A percentile compares a stretch with the other conserved stretches of the same genome.
Conservation (phyloP, 1,140 invertebrate species). For the Babylonia areolata region DNA sequence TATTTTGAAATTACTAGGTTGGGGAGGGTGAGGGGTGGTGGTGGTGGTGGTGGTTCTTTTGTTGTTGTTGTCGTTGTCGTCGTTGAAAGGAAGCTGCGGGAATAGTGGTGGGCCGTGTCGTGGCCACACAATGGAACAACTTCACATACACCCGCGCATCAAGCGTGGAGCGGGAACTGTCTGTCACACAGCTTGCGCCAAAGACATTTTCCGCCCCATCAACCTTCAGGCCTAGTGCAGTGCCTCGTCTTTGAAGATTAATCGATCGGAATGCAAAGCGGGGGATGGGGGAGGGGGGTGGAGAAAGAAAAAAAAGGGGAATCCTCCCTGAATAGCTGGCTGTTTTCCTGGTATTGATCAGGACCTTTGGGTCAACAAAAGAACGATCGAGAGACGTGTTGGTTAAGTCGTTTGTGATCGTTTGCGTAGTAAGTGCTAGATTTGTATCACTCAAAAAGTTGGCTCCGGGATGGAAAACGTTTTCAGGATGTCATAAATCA, state of each 20-base stretch:
- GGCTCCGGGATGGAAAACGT: too few species aligned
- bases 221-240: neutral
- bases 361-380: neutral
- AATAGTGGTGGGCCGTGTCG: neutral
- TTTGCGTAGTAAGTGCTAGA: too few species aligned
- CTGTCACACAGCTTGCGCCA: constrained; percentile 4
- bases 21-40: neutral
- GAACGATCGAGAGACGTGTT: neutral
- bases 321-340: neutral
- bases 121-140: neutral
- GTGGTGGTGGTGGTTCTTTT: neutral
- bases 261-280: neutral
- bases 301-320: too few species aligned
- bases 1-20: constrained; percentile 30
- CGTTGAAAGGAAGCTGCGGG: neutral
- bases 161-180: neutral
- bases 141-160: neutral
- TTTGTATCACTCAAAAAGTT: too few species aligned
- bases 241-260: neutral
- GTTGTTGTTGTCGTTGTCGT: too few species aligned
- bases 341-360: neutral
- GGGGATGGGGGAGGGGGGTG: neutral
- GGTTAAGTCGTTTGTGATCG: neutral
- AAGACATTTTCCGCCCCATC: constrained; percentile 10
- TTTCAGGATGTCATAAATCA: too few species aligned